phyloP scores from a whole-genome alignment of 2,888 invertebrate genomes.

The Gastracanthus pulcherrimus region DNA sequence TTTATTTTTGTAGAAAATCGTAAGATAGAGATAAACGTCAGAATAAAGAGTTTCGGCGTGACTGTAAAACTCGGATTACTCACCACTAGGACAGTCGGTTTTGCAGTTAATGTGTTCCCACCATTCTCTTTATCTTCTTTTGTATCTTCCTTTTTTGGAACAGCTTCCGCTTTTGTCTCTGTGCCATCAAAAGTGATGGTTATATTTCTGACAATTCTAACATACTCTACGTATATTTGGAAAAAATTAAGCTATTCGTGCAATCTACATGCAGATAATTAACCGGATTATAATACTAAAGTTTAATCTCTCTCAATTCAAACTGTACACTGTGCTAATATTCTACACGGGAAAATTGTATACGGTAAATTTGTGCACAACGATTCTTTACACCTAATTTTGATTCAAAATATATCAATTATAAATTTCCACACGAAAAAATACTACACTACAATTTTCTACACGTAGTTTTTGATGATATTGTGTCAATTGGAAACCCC shows the following conservation, averaged over 20 bases:
- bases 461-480: no score
- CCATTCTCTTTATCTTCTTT: conserved; percentile 76
- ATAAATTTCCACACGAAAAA: no score
- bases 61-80: conserved; percentile 47
- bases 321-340: no score
- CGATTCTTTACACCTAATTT: no score
- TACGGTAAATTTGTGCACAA: no score
- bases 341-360: no score
- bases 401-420: no score
- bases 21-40: conserved; percentile 28
- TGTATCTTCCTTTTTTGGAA: conserved; percentile 73
- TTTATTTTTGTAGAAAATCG: conserved; percentile 18
- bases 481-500: no score
- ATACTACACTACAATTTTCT: no score
- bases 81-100: conserved; percentile 72
- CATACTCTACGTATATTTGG: conserved; percentile 15
- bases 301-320: no score
- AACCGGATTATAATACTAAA: no score
- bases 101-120: conserved; percentile 67
- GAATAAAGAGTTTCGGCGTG: conserved; percentile 25
- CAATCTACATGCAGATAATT: conserved; percentile 64
- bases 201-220: conserved; percentile 64
- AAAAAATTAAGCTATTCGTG: conserved; percentile 53
- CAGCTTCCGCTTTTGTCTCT: conserved; percentile 73
- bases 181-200: conserved; percentile 73